Percentiles rank a stretch among this genome's conserved stretches.
Evolutionary conservation across 2,888 invertebrate genomes (phyloP).

Genomic region (Idaea biselata): DNA sequence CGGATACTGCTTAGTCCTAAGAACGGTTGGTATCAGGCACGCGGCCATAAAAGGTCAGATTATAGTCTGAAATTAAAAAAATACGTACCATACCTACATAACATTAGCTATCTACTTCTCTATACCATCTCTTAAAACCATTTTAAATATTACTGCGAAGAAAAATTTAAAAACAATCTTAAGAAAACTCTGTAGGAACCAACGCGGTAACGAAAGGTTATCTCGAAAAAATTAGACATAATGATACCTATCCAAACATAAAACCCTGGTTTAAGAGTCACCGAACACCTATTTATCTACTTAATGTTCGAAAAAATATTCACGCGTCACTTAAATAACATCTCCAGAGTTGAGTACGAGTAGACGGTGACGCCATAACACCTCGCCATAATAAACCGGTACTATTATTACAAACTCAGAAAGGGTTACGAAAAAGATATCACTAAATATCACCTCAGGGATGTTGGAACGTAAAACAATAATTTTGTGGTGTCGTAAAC

Average conservation of each 20-base stretch:
- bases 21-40: too few relatives aligned
- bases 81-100: too few relatives aligned
- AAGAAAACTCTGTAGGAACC: neutral
- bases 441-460: constrained; percentile 36
- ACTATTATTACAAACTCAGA: constrained; percentile 39
- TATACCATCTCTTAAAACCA: too few relatives aligned
- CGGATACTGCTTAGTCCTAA: too few relatives aligned
- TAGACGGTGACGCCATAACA: constrained; percentile 49
- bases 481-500: constrained; percentile 23
- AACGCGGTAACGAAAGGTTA: neutral
- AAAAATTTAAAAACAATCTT: neutral
- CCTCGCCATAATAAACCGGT: constrained; percentile 43
- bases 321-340: constrained; percentile 14
- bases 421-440: constrained; percentile 41
- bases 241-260: neutral
- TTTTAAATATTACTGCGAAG: neutral
- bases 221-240: neutral
- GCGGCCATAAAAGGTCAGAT: too few relatives aligned
- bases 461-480: constrained; percentile 30
- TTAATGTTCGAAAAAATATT: neutral
- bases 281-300: neutral
- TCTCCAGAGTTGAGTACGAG: constrained; percentile 45
- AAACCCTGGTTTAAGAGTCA: neutral
- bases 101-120: too few relatives aligned
- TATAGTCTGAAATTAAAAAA: too few relatives aligned